Conservation (phyloP, 1,140 invertebrate genomes). For the Littorina saxatilis region DNA sequence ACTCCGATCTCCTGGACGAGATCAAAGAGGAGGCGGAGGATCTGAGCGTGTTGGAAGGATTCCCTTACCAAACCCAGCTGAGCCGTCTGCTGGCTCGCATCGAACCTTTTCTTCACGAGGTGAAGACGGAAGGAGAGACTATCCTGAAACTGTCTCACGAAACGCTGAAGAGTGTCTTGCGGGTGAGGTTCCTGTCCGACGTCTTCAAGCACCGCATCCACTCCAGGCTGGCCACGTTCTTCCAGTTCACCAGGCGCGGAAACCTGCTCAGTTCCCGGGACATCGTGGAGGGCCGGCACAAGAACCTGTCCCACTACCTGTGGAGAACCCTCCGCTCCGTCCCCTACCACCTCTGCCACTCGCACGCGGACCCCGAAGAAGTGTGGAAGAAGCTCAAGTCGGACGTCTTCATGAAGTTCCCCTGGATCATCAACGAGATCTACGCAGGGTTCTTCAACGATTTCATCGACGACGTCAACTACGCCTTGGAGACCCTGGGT, state of each 20-base stretch:
- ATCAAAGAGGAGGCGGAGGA: slow-evolving; percentile 43
- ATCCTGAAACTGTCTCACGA: slow-evolving; percentile 33
- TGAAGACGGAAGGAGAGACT: slow-evolving; percentile 50
- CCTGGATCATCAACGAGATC: slow-evolving; percentile 52
- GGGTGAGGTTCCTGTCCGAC: slow-evolving; percentile 39
- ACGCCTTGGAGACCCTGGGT: slow-evolving; percentile 39
- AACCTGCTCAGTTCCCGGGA: slow-evolving; percentile 44
- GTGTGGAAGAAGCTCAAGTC: slow-evolving; percentile 44
- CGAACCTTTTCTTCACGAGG: slow-evolving; percentile 35
- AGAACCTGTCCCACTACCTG: slow-evolving; percentile 39
- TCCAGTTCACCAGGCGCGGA: slow-evolving; percentile 46
- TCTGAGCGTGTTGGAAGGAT: slow-evolving; percentile 51
- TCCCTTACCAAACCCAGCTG: slow-evolving; percentile 48
- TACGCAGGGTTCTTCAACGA: slow-evolving; percentile 50
- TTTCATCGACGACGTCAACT: slow-evolving; percentile 46
- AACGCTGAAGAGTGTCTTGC: slow-evolving; percentile 32
- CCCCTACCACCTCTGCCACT: slow-evolving; percentile 51
- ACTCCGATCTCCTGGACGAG: slow-evolving; percentile 42
- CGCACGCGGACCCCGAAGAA: slow-evolving; percentile 29
- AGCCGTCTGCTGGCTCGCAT: slow-evolving; percentile 39
- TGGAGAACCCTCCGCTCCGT: slow-evolving; percentile 50
- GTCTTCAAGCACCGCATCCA: slow-evolving; percentile 41
- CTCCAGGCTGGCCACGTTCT: slow-evolving; percentile 47
- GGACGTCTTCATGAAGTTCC: slow-evolving; percentile 50
- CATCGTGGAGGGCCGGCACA: slow-evolving; percentile 41